phyloP scores from a whole-genome alignment of 2,797 vertebrate genomes.

The Luscinia luscinia region DNA sequence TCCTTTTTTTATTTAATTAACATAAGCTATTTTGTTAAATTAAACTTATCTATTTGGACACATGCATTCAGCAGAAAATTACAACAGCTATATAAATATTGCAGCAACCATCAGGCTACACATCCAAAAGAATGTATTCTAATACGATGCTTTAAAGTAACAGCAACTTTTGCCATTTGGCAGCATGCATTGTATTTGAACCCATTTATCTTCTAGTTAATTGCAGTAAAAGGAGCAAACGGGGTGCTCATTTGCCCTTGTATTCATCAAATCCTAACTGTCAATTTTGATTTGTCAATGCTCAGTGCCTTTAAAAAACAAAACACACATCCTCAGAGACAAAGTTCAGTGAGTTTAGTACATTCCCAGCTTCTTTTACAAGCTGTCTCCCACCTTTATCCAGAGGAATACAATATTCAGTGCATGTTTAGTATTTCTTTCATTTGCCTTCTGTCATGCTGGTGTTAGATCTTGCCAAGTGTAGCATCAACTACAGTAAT shows the following conservation, averaged over 20 bases:
- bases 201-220: not conserved
- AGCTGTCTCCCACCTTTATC: not conserved
- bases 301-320: not conserved
- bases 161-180: not conserved
- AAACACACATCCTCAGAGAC: not conserved
- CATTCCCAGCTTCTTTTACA: not conserved
- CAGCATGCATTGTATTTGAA: not conserved
- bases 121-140: not conserved
- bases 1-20: not conserved
- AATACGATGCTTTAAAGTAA: not conserved
- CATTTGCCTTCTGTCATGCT: not conserved
- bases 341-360: not conserved
- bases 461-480: not conserved
- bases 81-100: not conserved
- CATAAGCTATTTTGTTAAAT: not conserved
- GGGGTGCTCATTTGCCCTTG: not conserved
- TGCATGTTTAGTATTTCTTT: not conserved
- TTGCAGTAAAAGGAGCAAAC: not conserved
- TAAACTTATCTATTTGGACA: not conserved
- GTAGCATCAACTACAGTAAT: slow-evolving; percentile 25
- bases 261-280: not conserved
- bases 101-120: not conserved
- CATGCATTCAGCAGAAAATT: not conserved
- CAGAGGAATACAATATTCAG: not conserved
- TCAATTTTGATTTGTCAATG: not conserved